Base-by-base conservation (phyloP, 2,888 invertebrate species). In the Heliconius sara region DNA sequence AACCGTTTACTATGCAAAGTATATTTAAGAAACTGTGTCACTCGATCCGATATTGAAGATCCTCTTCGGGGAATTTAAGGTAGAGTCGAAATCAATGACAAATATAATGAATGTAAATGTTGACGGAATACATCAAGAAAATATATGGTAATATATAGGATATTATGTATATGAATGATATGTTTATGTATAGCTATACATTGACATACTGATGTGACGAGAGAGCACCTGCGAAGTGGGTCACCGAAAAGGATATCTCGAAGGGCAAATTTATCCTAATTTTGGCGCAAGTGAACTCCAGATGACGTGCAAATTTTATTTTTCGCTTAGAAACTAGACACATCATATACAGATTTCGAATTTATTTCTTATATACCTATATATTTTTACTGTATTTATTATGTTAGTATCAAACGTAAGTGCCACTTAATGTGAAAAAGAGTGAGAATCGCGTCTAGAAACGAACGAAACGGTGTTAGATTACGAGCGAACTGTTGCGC, bases 401-500 rank as follows among this genome's bases (percentile, higher is more conserved):
- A 0, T 43, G 13, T 13, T 16, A 47, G 5, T 16, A 4, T 16
- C 47, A 16, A 47, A 47, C 47, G 47, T 16, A 47, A 47, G 34
- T 34, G 34, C 34, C 34, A 34, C 34, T 34, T 34, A 34, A 34
- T 34, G 6, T 63, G 9, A 10, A 39, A 75, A 75, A 47, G 19
- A 39, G 43, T 30, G 47, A 66, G 25, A 74, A 74, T 22, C 3
- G 19, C 3, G 65, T 39, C 47, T 75, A 9, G 65, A 76, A 79
- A 75, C 57, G 60, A 68, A 75, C 71, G 70, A 71, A 68, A 83
- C 82, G 85, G 84, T 85, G 80, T 79, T 81, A 85, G 86, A 88
- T 90, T 88, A 91, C 88, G 86, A 88, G 88, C 91, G 88, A 93
- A 91, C 93, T 93, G 93, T 93, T 93, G 93, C 93, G 89, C 85